phyloP scores from a whole-genome alignment of 2,888 invertebrate species.

The Sphaerophoria rueppellii region DNA sequence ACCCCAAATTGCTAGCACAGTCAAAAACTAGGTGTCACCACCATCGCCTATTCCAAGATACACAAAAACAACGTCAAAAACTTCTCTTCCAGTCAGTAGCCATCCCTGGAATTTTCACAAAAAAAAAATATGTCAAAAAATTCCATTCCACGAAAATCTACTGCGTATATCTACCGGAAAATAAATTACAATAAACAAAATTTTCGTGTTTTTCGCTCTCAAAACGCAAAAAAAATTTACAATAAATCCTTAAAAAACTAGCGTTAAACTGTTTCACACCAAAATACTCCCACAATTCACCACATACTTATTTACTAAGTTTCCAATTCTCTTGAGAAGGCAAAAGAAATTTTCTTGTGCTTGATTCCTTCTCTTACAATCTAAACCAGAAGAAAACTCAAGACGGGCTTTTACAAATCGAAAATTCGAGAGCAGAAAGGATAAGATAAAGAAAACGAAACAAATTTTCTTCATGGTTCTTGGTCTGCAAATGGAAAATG shows the following conservation, averaged over 20 bases:
- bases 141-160: slow-evolving; percentile 67
- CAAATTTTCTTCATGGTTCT: slow-evolving; percentile 46
- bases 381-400: background rate
- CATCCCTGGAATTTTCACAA: slow-evolving; percentile 24
- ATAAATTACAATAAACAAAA: slow-evolving; percentile 48
- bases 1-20: background rate
- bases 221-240: background rate
- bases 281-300: background rate
- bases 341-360: too few species aligned
- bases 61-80: slow-evolving; percentile 27
- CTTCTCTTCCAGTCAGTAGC: slow-evolving; percentile 9
- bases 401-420: background rate
- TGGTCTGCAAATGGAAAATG: slow-evolving; percentile 76
- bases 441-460: background rate
- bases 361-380: too few species aligned
- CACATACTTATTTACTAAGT: too few species aligned
- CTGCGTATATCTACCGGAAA: slow-evolving; percentile 71
- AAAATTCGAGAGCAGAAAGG: slow-evolving; percentile 17
- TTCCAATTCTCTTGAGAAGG: too few species aligned
- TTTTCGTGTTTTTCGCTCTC: slow-evolving; percentile 3
- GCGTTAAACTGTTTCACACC: background rate
- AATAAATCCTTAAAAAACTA: background rate
- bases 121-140: slow-evolving; percentile 57
- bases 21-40: slow-evolving; percentile 24
- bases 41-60: slow-evolving; percentile 13